phyloP scores from a whole-genome alignment of 2,113 vertebrate species.

The Pterocles burchelli region DNA sequence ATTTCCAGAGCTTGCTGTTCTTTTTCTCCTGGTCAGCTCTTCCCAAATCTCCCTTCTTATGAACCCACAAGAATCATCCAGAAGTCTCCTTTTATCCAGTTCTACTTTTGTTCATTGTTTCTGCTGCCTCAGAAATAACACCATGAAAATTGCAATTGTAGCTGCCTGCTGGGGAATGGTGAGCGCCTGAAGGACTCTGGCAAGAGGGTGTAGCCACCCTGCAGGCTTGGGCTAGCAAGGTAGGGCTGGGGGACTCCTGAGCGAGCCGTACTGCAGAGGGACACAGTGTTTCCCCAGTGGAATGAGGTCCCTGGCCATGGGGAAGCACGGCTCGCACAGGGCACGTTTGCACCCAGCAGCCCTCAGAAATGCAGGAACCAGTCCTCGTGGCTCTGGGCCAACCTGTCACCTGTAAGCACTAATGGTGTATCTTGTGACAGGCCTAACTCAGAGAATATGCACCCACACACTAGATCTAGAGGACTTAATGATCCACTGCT shows the following conservation, averaged over 20 bases:
- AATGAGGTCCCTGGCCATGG: neutral
- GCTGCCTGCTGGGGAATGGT: neutral
- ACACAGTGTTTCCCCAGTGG: neutral
- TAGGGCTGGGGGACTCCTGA: fast-evolving
- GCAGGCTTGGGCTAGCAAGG: neutral
- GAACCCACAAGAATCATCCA: neutral
- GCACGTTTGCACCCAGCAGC: neutral
- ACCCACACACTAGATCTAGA: neutral
- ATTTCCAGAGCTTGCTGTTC: neutral
- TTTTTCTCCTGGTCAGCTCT: neutral
- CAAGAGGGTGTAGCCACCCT: neutral
- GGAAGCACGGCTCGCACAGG: neutral
- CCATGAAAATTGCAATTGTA: neutral
- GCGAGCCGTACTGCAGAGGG: neutral
- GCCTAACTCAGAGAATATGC: neutral
- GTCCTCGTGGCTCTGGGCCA: neutral
- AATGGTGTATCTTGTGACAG: neutral
- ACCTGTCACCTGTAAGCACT: neutral
- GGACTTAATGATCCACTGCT: neutral
- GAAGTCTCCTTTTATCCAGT: neutral
- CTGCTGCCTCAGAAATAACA: neutral
- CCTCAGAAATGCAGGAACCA: neutral
- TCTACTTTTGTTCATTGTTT: neutral
- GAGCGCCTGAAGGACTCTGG: neutral
- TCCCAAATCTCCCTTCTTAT: neutral